Percentiles rank a stretch among this genome's conserved stretches.
phyloP scores from a whole-genome alignment of 2,113 vertebrate genomes.

The Setophaga coronata region DNA sequence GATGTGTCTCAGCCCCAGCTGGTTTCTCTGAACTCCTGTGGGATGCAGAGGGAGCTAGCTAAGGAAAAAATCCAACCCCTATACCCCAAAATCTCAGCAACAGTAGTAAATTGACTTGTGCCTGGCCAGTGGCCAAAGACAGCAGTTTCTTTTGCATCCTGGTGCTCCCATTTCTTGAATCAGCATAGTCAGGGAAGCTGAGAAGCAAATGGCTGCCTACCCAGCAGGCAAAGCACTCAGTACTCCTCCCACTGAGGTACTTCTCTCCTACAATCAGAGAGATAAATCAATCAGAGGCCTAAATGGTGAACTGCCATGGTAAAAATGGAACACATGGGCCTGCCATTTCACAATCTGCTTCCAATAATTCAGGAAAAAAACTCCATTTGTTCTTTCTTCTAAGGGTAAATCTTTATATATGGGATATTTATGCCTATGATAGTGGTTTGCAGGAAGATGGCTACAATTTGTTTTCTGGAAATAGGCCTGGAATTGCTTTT shows the following conservation, averaged over 20 bases:
- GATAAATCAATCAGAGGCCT: neutral
- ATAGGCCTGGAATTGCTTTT: neutral
- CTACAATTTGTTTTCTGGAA: neutral
- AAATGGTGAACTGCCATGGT: neutral
- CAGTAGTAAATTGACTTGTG: neutral
- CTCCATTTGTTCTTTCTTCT: neutral
- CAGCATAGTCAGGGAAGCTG: neutral
- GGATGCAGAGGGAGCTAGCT: fast-evolving
- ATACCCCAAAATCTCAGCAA: neutral
- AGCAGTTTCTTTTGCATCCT: neutral
- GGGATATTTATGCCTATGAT: neutral
- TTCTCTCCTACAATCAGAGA: neutral
- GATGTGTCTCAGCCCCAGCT: neutral
- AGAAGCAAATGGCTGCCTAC: neutral
- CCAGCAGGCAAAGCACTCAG: neutral
- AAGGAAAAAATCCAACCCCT: neutral
- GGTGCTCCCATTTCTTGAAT: neutral
- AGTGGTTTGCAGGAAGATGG: neutral
- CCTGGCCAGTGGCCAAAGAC: neutral
- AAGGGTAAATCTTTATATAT: neutral
- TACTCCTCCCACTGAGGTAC: fast-evolving
- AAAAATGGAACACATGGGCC: neutral
- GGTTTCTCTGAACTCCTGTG: neutral
- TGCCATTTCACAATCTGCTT: neutral
- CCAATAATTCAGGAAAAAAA: neutral